Percentiles rank a stretch among this genome's conserved stretches.
Conservation (phyloP, 2,113 vertebrate species). For the Takifugu flavidus region DNA sequence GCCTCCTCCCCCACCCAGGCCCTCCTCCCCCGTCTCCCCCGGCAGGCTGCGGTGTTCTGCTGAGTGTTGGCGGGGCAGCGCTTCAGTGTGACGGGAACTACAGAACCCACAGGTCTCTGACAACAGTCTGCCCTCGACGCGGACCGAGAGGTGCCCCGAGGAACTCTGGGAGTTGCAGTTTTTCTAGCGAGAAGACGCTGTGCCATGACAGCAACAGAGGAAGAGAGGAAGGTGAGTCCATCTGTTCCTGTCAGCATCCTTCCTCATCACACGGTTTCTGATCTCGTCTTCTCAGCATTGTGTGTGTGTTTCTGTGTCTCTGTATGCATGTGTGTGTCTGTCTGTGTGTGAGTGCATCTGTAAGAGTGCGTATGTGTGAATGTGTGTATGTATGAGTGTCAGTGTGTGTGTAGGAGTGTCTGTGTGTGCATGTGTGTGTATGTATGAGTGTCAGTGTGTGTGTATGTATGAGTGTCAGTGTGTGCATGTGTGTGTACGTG, state of each 20-base stretch:
- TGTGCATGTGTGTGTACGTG: no score
- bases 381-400: no score
- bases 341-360: no score
- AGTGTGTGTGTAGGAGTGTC: no score
- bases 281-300: neutral
- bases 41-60: conserved; percentile 43
- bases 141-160: neutral
- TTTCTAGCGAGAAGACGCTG: conserved; percentile 1
- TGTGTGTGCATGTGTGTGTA: no score
- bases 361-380: no score
- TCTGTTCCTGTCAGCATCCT: neutral
- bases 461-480: no score
- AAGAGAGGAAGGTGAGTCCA: conserved; percentile 40
- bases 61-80: conserved; percentile 48
- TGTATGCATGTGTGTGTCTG: neutral
- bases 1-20: conserved; percentile 1
- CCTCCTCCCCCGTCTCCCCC: conserved; percentile 10
- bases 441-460: no score
- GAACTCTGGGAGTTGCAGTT: conserved; percentile 46
- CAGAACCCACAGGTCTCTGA: conserved; percentile 13
- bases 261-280: neutral
- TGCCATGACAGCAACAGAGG: conserved; percentile 26
- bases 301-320: neutral
- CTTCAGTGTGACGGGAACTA: conserved; percentile 15
- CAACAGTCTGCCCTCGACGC: neutral